Conservation (phyloP, 2,888 invertebrate species). For the Himalopsyche anomala region DNA sequence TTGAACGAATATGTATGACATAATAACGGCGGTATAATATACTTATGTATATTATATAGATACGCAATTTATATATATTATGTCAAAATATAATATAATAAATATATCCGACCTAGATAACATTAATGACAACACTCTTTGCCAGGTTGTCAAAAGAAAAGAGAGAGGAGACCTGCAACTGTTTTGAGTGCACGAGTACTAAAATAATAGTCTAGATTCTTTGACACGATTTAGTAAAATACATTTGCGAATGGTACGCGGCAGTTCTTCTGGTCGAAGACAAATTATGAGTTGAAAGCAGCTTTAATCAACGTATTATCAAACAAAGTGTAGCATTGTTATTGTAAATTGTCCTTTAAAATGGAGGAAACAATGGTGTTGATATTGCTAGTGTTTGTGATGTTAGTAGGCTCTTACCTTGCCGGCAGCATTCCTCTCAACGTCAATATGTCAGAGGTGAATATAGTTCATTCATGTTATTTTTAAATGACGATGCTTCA, state of each 20-base stretch:
- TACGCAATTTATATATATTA: too few relatives aligned
- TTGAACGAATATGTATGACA: too few relatives aligned
- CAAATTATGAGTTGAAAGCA: constrained; percentile 35
- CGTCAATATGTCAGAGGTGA: constrained; percentile 95
- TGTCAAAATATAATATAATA: too few relatives aligned
- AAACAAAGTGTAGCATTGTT: neutral
- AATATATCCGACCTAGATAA: too few relatives aligned
- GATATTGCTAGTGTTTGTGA: constrained; percentile 89
- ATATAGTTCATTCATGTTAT: constrained; percentile 61
- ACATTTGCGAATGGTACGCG: constrained; percentile 17
- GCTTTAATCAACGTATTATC: neutral
- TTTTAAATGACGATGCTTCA: neutral
- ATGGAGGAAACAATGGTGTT: constrained; percentile 93
- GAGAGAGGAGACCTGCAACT: neutral
- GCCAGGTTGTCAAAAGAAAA: constrained; percentile 56
- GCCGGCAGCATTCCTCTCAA: constrained; percentile 97
- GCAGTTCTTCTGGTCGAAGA: neutral
- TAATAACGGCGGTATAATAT: too few relatives aligned
- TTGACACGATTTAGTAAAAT: neutral
- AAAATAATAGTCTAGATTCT: neutral
- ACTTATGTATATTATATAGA: too few relatives aligned
- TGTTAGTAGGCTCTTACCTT: constrained; percentile 97
- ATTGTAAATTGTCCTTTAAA: constrained; percentile 67
- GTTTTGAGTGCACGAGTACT: too few relatives aligned
- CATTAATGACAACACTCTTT: constrained; percentile 35